Conservation (phyloP, 2,888 invertebrate species). For the Adela reaumurella region DNA sequence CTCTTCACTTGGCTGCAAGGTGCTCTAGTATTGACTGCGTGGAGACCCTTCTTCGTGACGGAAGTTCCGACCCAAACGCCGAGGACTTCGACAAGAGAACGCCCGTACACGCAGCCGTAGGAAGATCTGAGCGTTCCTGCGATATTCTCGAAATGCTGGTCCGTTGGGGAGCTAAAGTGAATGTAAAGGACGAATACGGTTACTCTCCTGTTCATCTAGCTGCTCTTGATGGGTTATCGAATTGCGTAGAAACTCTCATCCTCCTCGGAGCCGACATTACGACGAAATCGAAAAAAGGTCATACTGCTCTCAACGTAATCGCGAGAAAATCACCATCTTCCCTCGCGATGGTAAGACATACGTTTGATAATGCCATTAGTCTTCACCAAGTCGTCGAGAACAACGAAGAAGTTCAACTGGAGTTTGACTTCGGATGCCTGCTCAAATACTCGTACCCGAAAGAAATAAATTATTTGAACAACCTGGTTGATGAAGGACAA, state of each 20-base stretch:
- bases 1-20: slow-evolving; percentile 81
- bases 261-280: slow-evolving; percentile 83
- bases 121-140: slow-evolving; percentile 72
- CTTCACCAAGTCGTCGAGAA: slow-evolving; percentile 69
- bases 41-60: slow-evolving; percentile 69
- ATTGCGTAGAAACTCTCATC: slow-evolving; percentile 79
- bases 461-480: slow-evolving; percentile 83
- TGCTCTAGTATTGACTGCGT: slow-evolving; percentile 79
- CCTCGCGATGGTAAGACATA: slow-evolving; percentile 72
- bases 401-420: slow-evolving; percentile 76
- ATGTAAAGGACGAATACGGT: slow-evolving; percentile 79
- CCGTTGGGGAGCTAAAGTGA: slow-evolving; percentile 77
- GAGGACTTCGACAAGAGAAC: slow-evolving; percentile 79
- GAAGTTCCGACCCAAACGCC: slow-evolving; percentile 72
- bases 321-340: slow-evolving; percentile 83
- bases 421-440: slow-evolving; percentile 77
- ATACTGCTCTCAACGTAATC: slow-evolving; percentile 79
- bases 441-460: slow-evolving; percentile 79
- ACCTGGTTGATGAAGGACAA: slow-evolving; percentile 83
- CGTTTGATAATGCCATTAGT: slow-evolving; percentile 74
- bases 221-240: slow-evolving; percentile 77
- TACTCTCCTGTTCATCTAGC: slow-evolving; percentile 83
- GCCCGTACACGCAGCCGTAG: slow-evolving; percentile 76
- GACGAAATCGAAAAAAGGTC: slow-evolving; percentile 80
- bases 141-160: slow-evolving; percentile 76